Base-by-base conservation (phyloP, 2,797 vertebrate species). In the Luscinia luscinia region DNA sequence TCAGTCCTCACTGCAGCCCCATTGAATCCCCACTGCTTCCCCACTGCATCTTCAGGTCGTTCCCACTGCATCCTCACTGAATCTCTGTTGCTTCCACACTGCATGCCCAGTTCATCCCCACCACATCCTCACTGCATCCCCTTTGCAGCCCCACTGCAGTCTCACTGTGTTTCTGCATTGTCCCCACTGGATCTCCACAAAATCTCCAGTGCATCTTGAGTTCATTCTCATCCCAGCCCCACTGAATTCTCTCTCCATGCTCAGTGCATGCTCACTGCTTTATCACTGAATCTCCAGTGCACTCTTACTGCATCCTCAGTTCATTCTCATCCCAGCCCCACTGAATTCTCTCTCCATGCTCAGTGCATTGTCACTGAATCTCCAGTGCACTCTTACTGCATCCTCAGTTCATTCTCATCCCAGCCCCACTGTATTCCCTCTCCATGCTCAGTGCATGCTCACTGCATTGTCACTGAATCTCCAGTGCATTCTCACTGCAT, bases 31-130 rank as follows among this genome's bases (percentile, higher is more conserved):
- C 27, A 12, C 6, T 45, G 36, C 20, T 10, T 40, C 20, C 27
- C 12, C 30, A 16, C 3, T 64, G n/a, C 30, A 43, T 11, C 64
- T 5, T 12, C 46, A 27, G 7, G 13, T 16, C 1, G 0, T 28
- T 34, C 46, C 15, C 14, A 41, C 0, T n/a, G 12, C 54, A 30
- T 9, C 16, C 51, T 15, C 34, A 10, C 15, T 18, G 8, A 11
- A 64, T 51, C 22, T 17, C 46, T 48, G 46, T 24, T 45, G 38
- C 20, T 10, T 41, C 20, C 27, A 12, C 30, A 14, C 3, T 64
- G n/a, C 30, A 43, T 13, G 58, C 4, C 9, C 46, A 27, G 6
- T 21, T 14, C 1, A 0, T 22, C 32, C 46, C 18, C 16, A 36
- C 0, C 40, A 10, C 34, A 10, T 30, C 46, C 49, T 12, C 38